Percentiles rank a stretch among this genome's conserved stretches.
These are phyloP conservation scores for Proterorhinus semilunaris DNA, from an alignment of 2,113 vertebrate species.

Conservation along the genomic window DNA sequence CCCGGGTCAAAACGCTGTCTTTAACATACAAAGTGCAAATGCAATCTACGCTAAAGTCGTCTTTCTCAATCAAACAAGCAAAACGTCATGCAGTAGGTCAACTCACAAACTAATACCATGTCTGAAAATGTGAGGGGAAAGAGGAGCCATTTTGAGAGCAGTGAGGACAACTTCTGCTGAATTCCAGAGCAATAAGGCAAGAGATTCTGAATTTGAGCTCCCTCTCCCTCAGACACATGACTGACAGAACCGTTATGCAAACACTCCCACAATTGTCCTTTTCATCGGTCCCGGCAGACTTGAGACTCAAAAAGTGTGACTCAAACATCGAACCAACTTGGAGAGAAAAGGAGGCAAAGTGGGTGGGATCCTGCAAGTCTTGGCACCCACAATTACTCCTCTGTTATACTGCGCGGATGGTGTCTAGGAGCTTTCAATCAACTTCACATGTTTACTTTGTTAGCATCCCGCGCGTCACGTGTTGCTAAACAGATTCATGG, in stretches of 20 bases:
- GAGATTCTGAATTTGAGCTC: conserved; percentile 67
- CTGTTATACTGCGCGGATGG: conserved; percentile 18
- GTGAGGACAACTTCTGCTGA: conserved; percentile 43
- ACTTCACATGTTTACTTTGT: conserved; percentile 41
- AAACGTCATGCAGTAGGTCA: neutral
- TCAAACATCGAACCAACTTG: conserved; percentile 22
- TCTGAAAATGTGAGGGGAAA: conserved; percentile 26
- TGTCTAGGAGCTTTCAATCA: conserved; percentile 23
- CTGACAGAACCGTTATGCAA: conserved; percentile 61
- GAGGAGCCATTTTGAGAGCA: conserved; percentile 29
- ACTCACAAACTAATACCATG: conserved; percentile 3
- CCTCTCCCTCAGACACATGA: conserved; percentile 58
- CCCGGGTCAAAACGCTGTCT: no score
- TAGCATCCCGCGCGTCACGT: conserved; percentile 50
- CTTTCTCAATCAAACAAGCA: conserved; percentile 11
- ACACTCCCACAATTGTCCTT: conserved; percentile 63
- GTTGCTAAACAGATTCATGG: conserved; percentile 20
- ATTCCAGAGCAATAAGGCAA: conserved; percentile 70
- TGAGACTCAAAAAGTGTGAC: conserved; percentile 48
- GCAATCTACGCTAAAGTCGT: neutral
- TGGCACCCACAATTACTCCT: conserved; percentile 7
- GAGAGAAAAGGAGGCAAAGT: conserved; percentile 26
- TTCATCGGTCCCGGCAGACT: conserved; percentile 54
- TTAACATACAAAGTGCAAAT: neutral
- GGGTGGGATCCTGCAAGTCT: conserved; percentile 43